phyloP scores from a whole-genome alignment of 2,797 vertebrate genomes.

The Chelon auratus region DNA sequence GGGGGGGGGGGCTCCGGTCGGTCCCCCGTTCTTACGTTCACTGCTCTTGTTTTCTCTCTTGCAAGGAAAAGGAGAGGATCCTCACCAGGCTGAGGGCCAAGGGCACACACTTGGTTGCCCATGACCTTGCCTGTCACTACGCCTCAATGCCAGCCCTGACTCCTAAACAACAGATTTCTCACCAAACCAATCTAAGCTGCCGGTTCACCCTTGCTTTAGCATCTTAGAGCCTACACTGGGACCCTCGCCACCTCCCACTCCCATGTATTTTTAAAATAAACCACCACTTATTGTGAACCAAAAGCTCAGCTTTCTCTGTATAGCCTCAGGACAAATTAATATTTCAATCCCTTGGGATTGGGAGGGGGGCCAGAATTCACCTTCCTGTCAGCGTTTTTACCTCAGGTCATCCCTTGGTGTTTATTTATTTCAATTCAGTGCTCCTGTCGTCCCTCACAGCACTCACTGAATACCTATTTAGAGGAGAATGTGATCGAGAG shows the following conservation, averaged over 20 bases:
- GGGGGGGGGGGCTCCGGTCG: constrained; percentile 40
- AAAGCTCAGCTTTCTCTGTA: constrained; percentile 85
- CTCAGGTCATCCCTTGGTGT: constrained; percentile 50
- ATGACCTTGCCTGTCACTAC: constrained; percentile 85
- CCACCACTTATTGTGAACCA: constrained; percentile 89
- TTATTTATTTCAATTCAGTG: constrained; percentile 71
- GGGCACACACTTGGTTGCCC: constrained; percentile 77
- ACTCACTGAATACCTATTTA: constrained; percentile 84
- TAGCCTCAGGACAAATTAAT: constrained; percentile 94
- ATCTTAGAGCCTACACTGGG: constrained; percentile 69
- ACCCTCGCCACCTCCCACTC: constrained; percentile 69
- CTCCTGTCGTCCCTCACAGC: constrained; percentile 58
- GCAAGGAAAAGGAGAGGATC: constrained; percentile 53
- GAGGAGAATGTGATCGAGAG: constrained; percentile 80
- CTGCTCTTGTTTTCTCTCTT: constrained; percentile 64
- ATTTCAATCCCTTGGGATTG: constrained; percentile 94
- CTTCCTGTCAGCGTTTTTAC: constrained; percentile 88
- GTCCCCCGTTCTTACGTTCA: constrained; percentile 53
- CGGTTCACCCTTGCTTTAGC: constrained; percentile 62
- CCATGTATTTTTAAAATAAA: constrained; percentile 86
- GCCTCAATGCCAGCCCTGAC: constrained; percentile 73
- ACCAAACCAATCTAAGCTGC: constrained; percentile 72
- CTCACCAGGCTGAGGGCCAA: constrained; percentile 77
- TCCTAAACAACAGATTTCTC: constrained; percentile 74
- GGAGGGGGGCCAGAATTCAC: constrained; percentile 78